Evolutionary conservation across 2,113 vertebrate species (phyloP), one percentile per base, ranked within the genome.

Genomic region (Petaurus breviceps): DNA sequence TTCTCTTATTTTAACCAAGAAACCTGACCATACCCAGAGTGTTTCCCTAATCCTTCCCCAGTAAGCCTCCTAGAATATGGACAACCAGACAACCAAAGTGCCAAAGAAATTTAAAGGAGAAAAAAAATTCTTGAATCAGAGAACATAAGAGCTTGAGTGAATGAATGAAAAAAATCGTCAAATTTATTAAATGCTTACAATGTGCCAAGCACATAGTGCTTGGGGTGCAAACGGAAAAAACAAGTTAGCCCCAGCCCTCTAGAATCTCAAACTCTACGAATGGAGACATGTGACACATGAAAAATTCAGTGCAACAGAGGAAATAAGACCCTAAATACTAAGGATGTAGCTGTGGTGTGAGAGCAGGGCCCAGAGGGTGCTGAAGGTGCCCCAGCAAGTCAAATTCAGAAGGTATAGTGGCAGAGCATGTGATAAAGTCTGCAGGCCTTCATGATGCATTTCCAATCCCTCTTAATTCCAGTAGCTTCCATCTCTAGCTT

Each of bases 81-180:
- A 95, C 22, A 49, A 49, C 47, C 68, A 93, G 93, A 92, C 31
- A 49, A 95, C 28, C 61, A 77, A 9, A 92, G 94, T 94, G 49
- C 57, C 55, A 90, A 96, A 96, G 0, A 47, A 24, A 94, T n/a
- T 25, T 97, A 46, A 90, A 31, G 31, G 47, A 68, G 11, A 92
- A 77, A 19, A 77, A 19, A 43, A 84, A 84, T 8, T 84, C 16
- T 23, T 43, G n/a, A 84, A 84, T 84, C 7, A 84, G 31, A 94
- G 95, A 94, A 96, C 4, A 3, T n/a, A 95, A 96, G n/a, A 43
- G n/a, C n/a, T 23, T 84, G 19, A 55, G 2, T 57, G 25, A 57
- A 84, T 84, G 19, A 84, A 43, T 43, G n/a, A 84, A 84, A 84
- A 84, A 77, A 84, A 68, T 84, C 68, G 43, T 43, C 68, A 84